Conservation (phyloP, 2,797 vertebrate genomes). For the Silurus aristotelis region DNA sequence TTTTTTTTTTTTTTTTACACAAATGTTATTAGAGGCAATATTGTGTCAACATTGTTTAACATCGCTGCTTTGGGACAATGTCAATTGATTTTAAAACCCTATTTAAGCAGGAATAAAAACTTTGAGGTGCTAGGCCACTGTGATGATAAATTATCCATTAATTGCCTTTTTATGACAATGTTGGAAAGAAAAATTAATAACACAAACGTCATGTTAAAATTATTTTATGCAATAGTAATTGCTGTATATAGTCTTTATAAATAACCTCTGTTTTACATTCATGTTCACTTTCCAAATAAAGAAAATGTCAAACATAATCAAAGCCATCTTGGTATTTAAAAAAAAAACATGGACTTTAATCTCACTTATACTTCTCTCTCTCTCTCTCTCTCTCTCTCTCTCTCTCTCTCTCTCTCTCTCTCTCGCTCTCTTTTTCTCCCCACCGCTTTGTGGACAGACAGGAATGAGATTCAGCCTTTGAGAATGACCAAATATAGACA, state of each 20-base stretch:
- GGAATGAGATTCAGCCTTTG: constrained; percentile 77
- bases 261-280: background rate
- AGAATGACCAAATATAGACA: constrained; percentile 84
- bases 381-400: constrained; percentile 15
- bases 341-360: background rate
- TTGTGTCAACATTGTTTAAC: too few species aligned
- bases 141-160: background rate
- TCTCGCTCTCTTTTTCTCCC: background rate
- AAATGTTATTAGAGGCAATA: too few species aligned
- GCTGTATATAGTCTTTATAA: background rate
- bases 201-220: background rate
- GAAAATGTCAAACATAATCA: background rate
- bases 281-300: background rate
- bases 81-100: background rate
- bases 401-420: constrained; percentile 32
- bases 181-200: background rate
- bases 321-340: background rate
- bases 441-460: constrained; percentile 56
- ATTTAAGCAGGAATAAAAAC: background rate
- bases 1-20: too few species aligned
- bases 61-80: too few species aligned
- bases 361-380: background rate
- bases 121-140: background rate
- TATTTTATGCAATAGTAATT: background rate
- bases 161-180: background rate